Conservation (phyloP, 2,888 invertebrate genomes). For the Psylliodes chrysocephalus region DNA sequence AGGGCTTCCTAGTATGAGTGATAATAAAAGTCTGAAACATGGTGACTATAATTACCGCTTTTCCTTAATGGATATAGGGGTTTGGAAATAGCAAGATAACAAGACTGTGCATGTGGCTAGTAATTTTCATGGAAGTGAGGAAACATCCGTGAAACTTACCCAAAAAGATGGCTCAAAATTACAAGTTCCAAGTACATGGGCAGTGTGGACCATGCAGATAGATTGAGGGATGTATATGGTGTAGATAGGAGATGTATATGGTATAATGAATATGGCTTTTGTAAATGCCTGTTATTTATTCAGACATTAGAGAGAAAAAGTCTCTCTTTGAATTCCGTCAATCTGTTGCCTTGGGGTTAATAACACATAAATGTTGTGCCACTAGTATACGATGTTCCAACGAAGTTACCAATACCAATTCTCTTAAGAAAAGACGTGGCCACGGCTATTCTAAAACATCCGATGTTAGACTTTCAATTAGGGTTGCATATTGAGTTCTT, state of each 20-base stretch:
- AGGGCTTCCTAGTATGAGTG: neutral
- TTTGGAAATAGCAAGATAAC: constrained; percentile 5
- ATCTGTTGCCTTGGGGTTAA: constrained; percentile 10
- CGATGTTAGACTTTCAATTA: no score
- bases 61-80: neutral
- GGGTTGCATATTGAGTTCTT: no score
- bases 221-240: constrained; percentile 1
- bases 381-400: constrained; percentile 3
- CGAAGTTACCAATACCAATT: no score
- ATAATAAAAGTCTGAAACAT: neutral
- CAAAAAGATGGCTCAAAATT: neutral
- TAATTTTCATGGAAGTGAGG: constrained; percentile 2
- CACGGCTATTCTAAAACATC: no score
- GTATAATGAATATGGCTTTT: no score
- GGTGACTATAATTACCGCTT: neutral
- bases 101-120: constrained; percentile 4
- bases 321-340: neutral
- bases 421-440: no score
- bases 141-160: neutral
- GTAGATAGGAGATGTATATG: constrained; percentile 20
- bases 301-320: neutral
- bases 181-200: neutral
- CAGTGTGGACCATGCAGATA: neutral
- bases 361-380: constrained; percentile 6
- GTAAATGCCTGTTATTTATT: neutral